phyloP scores from a whole-genome alignment of 2,113 vertebrate species.

The Eurypyga helias region DNA sequence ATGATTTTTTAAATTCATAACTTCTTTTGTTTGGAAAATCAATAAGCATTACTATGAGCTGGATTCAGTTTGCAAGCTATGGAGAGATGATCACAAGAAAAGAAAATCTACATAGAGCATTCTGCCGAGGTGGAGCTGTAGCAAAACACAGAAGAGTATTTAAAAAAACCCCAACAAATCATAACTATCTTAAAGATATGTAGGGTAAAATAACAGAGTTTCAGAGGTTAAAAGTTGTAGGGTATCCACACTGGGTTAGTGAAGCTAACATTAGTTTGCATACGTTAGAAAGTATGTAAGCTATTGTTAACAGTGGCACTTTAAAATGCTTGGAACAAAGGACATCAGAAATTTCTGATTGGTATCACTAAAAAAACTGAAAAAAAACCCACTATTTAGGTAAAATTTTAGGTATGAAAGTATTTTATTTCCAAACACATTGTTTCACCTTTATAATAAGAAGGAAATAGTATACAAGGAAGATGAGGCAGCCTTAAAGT shows the following conservation, averaged over 20 bases:
- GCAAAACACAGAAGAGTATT: not conserved
- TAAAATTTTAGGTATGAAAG: not conserved
- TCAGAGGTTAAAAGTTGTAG: not conserved
- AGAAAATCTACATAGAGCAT: not conserved
- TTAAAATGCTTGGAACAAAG: not conserved
- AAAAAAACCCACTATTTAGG: not conserved
- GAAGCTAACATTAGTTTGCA: not conserved
- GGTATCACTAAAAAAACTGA: not conserved
- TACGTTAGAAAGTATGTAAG: not conserved
- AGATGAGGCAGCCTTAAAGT: not conserved
- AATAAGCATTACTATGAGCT: not conserved
- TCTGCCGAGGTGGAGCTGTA: not conserved
- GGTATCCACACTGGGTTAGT: rapidly evolving
- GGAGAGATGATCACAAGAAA: not conserved
- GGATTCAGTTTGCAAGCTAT: not conserved
- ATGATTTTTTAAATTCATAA: not conserved
- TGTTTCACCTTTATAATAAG: not conserved
- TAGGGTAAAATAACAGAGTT: not conserved
- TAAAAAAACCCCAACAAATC: not conserved
- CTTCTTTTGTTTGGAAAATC: not conserved
- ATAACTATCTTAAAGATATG: not conserved
- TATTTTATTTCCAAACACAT: not conserved
- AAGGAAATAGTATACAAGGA: not conserved
- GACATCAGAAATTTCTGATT: not conserved
- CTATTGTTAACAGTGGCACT: not conserved